phyloP scores from a whole-genome alignment of 2,113 vertebrate species.

The Cryptoleucopteryx plumbea region DNA sequence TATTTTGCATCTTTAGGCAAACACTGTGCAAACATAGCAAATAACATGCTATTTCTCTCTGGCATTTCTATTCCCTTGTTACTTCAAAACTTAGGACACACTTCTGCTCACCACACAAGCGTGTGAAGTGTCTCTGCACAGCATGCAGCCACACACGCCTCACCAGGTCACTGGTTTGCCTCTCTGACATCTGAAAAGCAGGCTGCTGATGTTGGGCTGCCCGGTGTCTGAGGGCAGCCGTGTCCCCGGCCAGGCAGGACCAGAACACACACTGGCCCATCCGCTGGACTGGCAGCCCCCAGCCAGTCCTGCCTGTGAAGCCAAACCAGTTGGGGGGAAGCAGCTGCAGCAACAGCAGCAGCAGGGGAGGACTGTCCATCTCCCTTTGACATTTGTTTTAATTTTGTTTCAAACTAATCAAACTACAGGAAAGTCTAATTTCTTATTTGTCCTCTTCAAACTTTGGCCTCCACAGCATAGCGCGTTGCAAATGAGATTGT shows the following conservation, averaged over 20 bases:
- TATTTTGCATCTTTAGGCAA: background rate
- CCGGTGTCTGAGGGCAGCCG: background rate
- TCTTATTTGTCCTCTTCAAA: background rate
- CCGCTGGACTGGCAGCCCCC: background rate
- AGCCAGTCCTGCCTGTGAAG: background rate
- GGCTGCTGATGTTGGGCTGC: background rate
- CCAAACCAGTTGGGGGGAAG: background rate
- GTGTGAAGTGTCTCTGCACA: accelerated
- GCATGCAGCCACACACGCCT: accelerated
- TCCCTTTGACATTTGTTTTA: background rate
- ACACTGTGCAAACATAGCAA: background rate
- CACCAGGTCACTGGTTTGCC: background rate
- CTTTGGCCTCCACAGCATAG: background rate
- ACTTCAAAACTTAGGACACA: background rate
- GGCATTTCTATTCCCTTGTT: background rate
- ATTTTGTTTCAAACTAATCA: background rate
- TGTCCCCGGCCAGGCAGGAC: background rate
- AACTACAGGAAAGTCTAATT: background rate
- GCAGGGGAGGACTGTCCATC: background rate
- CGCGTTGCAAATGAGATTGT: background rate
- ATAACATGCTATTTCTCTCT: background rate
- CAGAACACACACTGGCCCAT: background rate
- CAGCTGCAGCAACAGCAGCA: background rate
- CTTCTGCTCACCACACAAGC: background rate
- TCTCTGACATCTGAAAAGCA: background rate